Conservation (phyloP, 1,140 invertebrate genomes). For the Lordiphosa collinella region DNA sequence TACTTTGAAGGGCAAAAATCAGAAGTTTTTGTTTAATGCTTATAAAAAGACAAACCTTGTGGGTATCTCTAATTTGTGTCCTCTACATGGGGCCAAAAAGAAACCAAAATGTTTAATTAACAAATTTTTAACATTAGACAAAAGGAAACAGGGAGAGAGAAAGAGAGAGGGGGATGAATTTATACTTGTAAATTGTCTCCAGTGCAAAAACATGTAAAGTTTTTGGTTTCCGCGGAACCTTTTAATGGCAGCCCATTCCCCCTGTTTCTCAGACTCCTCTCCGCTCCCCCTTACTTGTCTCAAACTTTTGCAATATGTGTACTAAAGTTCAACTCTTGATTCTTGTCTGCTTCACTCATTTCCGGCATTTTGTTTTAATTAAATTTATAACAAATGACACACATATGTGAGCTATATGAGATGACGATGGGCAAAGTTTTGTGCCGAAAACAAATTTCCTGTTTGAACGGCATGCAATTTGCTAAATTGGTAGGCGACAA, state of each 20-base stretch:
- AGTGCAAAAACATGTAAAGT: too few species aligned
- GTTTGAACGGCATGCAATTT: slow-evolving; percentile 1
- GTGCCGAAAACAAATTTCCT: background rate
- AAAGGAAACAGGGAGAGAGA: too few species aligned
- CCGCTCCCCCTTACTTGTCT: background rate
- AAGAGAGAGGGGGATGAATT: too few species aligned
- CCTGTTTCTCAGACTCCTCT: background rate
- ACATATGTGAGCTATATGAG: slow-evolving; percentile 9
- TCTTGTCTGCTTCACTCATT: slow-evolving; percentile 41
- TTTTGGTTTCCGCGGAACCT: slow-evolving; percentile 9
- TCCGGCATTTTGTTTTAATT: slow-evolving; percentile 67
- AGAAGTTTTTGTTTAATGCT: too few species aligned
- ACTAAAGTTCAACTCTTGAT: too few species aligned
- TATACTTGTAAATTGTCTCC: too few species aligned
- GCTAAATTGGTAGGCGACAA: background rate
- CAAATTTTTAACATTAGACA: too few species aligned
- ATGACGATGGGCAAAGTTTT: slow-evolving; percentile 23
- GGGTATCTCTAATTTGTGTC: too few species aligned
- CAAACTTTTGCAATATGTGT: slow-evolving; percentile 4
- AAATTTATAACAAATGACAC: slow-evolving; percentile 69
- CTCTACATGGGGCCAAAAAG: too few species aligned
- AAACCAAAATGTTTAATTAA: too few species aligned
- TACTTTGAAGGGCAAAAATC: too few species aligned
- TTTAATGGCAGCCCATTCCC: slow-evolving; percentile 36
- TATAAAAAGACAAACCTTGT: too few species aligned